phyloP scores from a whole-genome alignment of 2,797 vertebrate genomes.

The Sebastes variabilis region DNA sequence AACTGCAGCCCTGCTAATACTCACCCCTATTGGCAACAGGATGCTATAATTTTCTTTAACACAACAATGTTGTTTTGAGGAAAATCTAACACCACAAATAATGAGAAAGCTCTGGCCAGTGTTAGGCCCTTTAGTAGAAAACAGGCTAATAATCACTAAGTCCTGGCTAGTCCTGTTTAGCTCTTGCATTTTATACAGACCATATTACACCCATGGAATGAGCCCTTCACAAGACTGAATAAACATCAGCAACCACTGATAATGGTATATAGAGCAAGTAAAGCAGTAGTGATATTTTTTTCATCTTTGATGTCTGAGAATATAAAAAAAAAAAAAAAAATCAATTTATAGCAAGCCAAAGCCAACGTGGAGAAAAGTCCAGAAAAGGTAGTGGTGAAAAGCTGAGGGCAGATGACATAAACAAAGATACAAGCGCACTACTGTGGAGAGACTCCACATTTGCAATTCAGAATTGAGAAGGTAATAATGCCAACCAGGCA shows the following conservation, averaged over 20 bases:
- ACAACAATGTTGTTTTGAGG: not conserved
- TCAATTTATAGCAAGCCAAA: not conserved
- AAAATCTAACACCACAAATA: slow-evolving; percentile 2
- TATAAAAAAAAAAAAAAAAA: not conserved
- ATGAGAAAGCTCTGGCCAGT: slow-evolving; percentile 26
- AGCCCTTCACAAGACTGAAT: too few relatives aligned
- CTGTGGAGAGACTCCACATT: not conserved
- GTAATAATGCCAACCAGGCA: not conserved
- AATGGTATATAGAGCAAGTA: not conserved
- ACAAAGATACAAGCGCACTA: not conserved
- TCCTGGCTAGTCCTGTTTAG: slow-evolving; percentile 15
- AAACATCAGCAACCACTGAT: not conserved
- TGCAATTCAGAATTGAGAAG: not conserved
- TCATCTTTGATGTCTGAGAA: not conserved
- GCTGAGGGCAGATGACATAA: not conserved
- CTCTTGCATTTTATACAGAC: not conserved
- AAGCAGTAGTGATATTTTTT: not conserved
- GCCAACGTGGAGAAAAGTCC: not conserved
- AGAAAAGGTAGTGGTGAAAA: not conserved
- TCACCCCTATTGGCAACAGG: not conserved
- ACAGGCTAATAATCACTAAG: slow-evolving; percentile 29
- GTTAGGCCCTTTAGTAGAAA: slow-evolving; percentile 21
- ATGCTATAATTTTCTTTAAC: not conserved
- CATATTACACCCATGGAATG: too few relatives aligned
- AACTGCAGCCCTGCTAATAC: not conserved